Conservation (phyloP, 1,140 invertebrate species). For the Panulirus ornatus region DNA sequence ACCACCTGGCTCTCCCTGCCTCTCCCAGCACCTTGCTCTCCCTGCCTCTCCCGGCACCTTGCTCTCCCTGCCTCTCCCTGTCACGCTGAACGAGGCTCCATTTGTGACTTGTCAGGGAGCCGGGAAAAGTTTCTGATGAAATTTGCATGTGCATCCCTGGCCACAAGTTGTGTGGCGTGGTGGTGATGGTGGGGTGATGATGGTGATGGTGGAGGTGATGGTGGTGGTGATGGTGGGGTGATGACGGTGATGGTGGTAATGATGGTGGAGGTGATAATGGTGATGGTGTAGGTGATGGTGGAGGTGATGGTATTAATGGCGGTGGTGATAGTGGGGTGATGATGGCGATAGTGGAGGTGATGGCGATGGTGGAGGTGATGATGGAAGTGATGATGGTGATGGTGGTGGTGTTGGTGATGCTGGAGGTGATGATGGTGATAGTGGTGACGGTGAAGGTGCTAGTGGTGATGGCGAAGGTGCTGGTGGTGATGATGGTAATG, state of each 20-base stretch:
- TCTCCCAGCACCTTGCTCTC: not conserved
- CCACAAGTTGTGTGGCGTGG: slow-evolving; percentile 34
- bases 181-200: not conserved
- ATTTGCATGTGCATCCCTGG: slow-evolving; percentile 60
- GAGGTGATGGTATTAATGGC: not conserved
- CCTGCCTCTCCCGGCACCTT: not conserved
- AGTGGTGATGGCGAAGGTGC: no score
- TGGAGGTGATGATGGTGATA: not conserved
- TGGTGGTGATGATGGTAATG: no score
- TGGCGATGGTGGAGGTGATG: not conserved
- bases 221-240: not conserved
- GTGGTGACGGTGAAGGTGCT: no score
- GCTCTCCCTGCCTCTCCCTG: slow-evolving; percentile 17
- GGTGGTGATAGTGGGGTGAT: not conserved
- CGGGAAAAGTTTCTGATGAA: slow-evolving; percentile 67
- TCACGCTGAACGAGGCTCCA: slow-evolving; percentile 52
- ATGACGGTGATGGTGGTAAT: not conserved
- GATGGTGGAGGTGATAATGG: not conserved
- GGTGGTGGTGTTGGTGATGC: not conserved
- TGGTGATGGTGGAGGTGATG: not conserved
- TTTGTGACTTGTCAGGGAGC: slow-evolving; percentile 54
- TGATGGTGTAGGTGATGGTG: slow-evolving; percentile 3
- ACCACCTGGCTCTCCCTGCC: not conserved
- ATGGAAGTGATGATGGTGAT: not conserved
- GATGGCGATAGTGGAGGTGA: not conserved